Percentiles rank a stretch among this genome's conserved stretches.
Evolutionary conservation across 2,113 vertebrate species (phyloP).

Genomic region (Gambusia holbrooki): DNA sequence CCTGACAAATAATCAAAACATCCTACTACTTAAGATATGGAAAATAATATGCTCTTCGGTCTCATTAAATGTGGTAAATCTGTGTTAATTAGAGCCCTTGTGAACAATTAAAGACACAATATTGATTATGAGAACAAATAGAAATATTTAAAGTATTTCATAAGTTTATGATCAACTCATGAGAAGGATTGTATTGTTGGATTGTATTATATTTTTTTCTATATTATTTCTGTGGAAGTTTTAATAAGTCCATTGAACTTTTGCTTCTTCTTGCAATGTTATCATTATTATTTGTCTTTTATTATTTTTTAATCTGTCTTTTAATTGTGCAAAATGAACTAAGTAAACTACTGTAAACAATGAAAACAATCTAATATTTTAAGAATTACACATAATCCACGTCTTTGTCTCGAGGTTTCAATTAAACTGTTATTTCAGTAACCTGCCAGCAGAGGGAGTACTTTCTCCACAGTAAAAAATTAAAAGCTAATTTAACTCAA

Average conservation of each 20-base stretch:
- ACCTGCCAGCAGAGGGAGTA: constrained; percentile 1
- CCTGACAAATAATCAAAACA: not conserved
- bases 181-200: no score
- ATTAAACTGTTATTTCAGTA: not conserved
- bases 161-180: no score
- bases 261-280: no score
- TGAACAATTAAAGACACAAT: not conserved
- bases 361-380: not conserved
- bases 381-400: not conserved
- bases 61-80: not conserved
- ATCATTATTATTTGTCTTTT: no score
- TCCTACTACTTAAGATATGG: not conserved
- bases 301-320: no score
- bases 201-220: no score
- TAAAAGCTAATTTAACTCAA: not conserved
- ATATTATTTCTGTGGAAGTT: no score
- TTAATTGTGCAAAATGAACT: not conserved
- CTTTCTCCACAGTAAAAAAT: not conserved
- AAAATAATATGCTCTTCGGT: not conserved
- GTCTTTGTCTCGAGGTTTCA: not conserved
- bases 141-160: not conserved
- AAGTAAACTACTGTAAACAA: not conserved
- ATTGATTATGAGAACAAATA: not conserved
- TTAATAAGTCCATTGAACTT: no score
- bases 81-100: not conserved